phyloP scores from a whole-genome alignment of 2,888 invertebrate genomes.

The Hydraecia micacea region DNA sequence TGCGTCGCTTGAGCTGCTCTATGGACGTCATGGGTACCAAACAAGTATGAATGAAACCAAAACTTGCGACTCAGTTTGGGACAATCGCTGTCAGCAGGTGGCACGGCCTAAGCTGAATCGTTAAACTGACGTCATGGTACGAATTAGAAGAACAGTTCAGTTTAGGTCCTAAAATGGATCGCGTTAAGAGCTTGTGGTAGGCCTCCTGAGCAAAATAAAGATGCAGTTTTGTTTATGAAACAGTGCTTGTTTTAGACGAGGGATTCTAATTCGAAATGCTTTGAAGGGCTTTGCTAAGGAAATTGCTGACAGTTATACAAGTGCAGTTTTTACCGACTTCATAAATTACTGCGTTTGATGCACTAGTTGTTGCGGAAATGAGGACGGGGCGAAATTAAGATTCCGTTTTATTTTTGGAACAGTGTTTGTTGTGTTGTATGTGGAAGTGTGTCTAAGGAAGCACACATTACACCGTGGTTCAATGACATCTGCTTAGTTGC shows the following conservation, averaged over 20 bases:
- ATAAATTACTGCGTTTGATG: background rate
- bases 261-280: background rate
- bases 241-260: background rate
- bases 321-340: too few species aligned
- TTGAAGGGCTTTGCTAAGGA: background rate
- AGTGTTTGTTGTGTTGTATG: background rate
- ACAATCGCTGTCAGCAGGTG: too few species aligned
- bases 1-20: too few species aligned
- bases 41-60: too few species aligned
- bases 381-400: background rate
- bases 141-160: too few species aligned
- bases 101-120: too few species aligned
- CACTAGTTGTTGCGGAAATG: background rate
- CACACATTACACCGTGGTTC: background rate
- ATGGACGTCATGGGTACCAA: too few species aligned
- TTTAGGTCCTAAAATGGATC: too few species aligned
- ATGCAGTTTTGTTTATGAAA: background rate
- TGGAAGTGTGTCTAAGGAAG: background rate
- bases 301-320: background rate
- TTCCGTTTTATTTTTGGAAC: constrained; percentile 11
- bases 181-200: too few species aligned
- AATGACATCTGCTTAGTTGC: background rate
- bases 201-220: constrained; percentile 6
- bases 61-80: too few species aligned
- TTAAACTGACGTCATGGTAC: too few species aligned